These are phyloP conservation scores for Ornithoptera priamus DNA, from an alignment of 2,888 invertebrate genomes.

Conservation along the genomic window DNA sequence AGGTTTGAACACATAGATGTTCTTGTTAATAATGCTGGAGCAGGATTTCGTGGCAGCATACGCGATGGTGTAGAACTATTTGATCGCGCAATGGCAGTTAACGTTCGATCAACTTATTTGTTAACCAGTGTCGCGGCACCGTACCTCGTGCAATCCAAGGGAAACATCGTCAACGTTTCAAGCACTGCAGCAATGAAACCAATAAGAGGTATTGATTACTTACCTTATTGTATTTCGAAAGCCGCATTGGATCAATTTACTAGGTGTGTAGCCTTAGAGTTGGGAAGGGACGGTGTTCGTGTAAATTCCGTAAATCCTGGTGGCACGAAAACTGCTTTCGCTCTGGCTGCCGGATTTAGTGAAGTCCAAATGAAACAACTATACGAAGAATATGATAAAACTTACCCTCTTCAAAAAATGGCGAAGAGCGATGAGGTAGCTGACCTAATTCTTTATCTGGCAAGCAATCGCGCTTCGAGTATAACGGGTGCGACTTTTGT, in stretches of 20 bases:
- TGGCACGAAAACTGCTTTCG: slow-evolving; percentile 86
- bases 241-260: slow-evolving; percentile 96
- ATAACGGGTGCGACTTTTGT: slow-evolving; percentile 87
- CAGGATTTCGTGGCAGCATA: slow-evolving; percentile 86
- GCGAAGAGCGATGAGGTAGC: slow-evolving; percentile 92
- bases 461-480: slow-evolving; percentile 91
- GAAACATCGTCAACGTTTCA: slow-evolving; percentile 94
- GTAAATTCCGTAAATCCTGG: slow-evolving; percentile 96
- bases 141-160: slow-evolving; percentile 87
- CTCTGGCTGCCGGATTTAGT: slow-evolving; percentile 84
- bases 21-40: slow-evolving; percentile 92
- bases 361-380: slow-evolving; percentile 82
- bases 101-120: slow-evolving; percentile 87
- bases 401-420: slow-evolving; percentile 92
- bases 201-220: slow-evolving; percentile 82
- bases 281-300: slow-evolving; percentile 87
- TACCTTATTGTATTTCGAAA: slow-evolving; percentile 95
- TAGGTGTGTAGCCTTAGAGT: slow-evolving; percentile 90
- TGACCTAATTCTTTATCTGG: slow-evolving; percentile 92
- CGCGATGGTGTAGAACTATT: slow-evolving; percentile 90
- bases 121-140: slow-evolving; percentile 91
- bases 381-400: slow-evolving; percentile 87
- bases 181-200: slow-evolving; percentile 89
- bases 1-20: slow-evolving; percentile 86
- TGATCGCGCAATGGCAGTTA: slow-evolving; percentile 90